phyloP scores from a whole-genome alignment of 2,113 vertebrate species.

The Onychostruthus taczanowskii region DNA sequence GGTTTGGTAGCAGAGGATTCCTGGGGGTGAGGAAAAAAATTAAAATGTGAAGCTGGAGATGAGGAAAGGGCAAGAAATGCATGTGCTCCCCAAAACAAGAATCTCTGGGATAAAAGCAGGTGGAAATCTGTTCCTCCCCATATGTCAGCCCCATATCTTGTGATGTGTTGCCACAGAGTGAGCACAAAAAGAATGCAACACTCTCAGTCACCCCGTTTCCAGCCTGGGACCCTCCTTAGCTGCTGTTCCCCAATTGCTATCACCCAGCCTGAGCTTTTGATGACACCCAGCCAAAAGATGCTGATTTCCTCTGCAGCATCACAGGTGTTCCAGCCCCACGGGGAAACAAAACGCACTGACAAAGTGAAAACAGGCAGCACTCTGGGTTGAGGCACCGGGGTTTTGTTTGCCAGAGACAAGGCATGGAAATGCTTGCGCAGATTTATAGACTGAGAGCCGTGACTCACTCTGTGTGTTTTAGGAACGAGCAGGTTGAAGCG shows the following conservation, averaged over 20 bases:
- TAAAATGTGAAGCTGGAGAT: not conserved
- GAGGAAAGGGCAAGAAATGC: not conserved
- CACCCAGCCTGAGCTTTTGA: not conserved
- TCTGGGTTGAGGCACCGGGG: not conserved
- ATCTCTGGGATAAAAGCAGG: not conserved
- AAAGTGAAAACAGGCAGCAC: not conserved
- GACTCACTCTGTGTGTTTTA: not conserved
- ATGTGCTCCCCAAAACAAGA: not conserved
- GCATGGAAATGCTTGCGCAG: not conserved
- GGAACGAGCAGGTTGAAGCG: not conserved
- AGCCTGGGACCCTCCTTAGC: not conserved
- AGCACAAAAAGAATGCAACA: not conserved
- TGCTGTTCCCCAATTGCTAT: too few species aligned
- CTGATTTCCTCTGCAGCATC: not conserved
- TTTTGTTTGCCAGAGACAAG: not conserved
- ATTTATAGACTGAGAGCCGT: not conserved
- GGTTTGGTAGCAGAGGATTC: not conserved
- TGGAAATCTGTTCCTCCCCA: not conserved
- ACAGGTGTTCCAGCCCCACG: fast-evolving
- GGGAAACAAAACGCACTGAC: fast-evolving
- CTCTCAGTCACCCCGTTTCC: not conserved
- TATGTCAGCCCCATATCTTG: not conserved
- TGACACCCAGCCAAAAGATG: not conserved
- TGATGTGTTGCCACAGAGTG: not conserved
- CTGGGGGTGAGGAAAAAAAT: not conserved